Evolutionary conservation across 1,140 invertebrate genomes (phyloP).

Genomic region (Stegodyphus dumicola): DNA sequence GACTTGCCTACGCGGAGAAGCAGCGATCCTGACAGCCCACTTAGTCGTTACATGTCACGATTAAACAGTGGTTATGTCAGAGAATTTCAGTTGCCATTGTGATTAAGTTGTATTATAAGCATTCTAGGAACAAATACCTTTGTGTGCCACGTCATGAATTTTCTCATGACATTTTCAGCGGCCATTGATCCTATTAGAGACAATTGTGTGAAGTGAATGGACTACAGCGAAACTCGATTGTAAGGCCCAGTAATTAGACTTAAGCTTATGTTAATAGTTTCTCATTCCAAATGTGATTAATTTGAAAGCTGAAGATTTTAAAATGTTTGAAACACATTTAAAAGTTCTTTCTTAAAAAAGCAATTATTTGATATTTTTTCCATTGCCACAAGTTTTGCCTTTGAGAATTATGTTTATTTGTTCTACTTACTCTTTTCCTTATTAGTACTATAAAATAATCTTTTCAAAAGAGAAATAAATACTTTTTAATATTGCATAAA

Average conservation of each 20-base stretch:
- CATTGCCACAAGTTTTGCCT: background rate
- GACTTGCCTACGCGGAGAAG: slow-evolving; percentile 12
- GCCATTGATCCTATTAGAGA: background rate
- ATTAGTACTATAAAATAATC: too few relatives aligned
- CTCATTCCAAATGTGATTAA: background rate
- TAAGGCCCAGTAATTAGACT: background rate
- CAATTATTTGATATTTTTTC: background rate
- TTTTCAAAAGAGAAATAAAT: too few relatives aligned
- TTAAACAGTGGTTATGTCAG: slow-evolving; percentile 57
- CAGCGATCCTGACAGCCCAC: slow-evolving; percentile 40
- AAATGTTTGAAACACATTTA: background rate
- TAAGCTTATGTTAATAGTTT: background rate
- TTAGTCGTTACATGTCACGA: slow-evolving; percentile 44
- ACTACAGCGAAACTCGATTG: background rate
- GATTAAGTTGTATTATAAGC: slow-evolving; percentile 64
- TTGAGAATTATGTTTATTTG: too few relatives aligned
- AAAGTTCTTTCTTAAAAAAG: background rate
- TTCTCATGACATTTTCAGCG: background rate
- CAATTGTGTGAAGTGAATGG: background rate
- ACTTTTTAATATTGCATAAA: too few relatives aligned
- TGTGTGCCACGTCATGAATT: slow-evolving; percentile 1
- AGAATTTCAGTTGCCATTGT: slow-evolving; percentile 78
- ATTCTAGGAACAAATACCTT: slow-evolving; percentile 1
- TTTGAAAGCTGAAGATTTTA: background rate
- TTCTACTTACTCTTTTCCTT: too few relatives aligned